Base-by-base conservation (phyloP, 2,888 invertebrate species). In the Apodemia duryi region DNA sequence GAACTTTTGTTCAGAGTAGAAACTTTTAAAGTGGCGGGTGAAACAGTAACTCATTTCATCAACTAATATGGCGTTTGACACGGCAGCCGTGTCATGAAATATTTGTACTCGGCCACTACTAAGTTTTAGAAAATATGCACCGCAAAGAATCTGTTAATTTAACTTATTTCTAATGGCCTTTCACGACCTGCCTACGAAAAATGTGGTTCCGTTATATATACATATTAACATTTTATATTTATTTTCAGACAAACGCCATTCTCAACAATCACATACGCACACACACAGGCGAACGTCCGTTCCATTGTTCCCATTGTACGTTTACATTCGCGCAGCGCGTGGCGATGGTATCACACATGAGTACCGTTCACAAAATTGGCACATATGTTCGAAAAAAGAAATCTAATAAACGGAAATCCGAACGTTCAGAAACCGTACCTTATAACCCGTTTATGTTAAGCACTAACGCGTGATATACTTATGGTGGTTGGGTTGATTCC, bases 201-300 rank as follows among this genome's bases (percentile, higher is more conserved):
- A 0, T 21, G 21, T 21, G 21, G 21, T 21, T 21, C 21, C 21
- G 21, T 21, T 21, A 21, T 21, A 21, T 21, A 21, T 21, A 21
- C 21, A 21, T 21, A 21, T 21, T 21, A 21, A 21, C 21, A 21
- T 21, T 21, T 21, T 21, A 21, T 21, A 21, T 38, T 9, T 9
- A 1, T 49, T 62, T 57, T n/a, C 63, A 63, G 41, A 57, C 65
- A 10, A 70, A 70, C 62, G 63, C 63, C 13, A 70, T 70, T 41
- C 66, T 70, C 0, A 65, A 65, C 1, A 77, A 76, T 32, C 79
- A 79, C 63, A 71, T 79, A 32, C 65, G 76, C 0, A 78, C 76
- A 0, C 80, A 80, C 66, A 80, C 82, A 0, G 82, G 83, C 32
- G 82, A 81, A 61, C 69, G 80, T 0, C 82, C 81, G 0, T 72